These are phyloP conservation scores for Phyllotis vaccarum DNA, from an alignment of 2,797 vertebrate genomes.

Conservation along the genomic window DNA sequence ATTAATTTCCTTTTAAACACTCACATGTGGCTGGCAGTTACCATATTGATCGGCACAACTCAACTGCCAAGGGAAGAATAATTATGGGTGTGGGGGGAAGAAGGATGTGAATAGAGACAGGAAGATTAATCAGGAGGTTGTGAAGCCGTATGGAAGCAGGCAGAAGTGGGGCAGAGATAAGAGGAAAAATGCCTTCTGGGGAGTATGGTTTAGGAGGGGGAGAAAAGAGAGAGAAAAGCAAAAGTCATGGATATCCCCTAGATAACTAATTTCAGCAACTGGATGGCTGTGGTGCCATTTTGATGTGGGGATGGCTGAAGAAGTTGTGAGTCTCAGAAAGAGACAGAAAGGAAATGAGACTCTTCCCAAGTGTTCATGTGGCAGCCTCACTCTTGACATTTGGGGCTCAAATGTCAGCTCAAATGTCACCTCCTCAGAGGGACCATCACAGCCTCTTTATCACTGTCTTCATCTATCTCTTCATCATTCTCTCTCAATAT, in stretches of 20 bases:
- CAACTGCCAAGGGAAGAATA: background rate
- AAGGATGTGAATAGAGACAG: background rate
- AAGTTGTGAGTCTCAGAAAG: background rate
- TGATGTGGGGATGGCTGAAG: background rate
- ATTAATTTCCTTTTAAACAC: conserved; percentile 36
- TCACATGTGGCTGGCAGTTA: background rate
- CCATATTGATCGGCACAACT: background rate
- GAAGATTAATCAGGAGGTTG: background rate
- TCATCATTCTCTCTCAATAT: background rate
- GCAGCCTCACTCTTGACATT: conserved; percentile 28
- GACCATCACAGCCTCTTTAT: background rate
- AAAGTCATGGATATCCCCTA: background rate
- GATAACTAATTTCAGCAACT: background rate
- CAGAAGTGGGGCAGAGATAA: background rate
- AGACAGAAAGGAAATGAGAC: background rate
- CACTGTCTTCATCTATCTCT: background rate
- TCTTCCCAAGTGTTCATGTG: background rate
- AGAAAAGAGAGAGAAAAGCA: background rate
- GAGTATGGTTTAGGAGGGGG: background rate
- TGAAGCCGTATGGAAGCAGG: accelerated
- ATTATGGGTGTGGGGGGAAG: background rate
- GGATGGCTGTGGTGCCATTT: background rate
- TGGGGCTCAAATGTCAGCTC: conserved; percentile 47
- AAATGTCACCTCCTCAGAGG: background rate
- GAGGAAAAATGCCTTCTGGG: background rate